phyloP scores from a whole-genome alignment of 2,888 invertebrate species.

The Lepas anatifera region DNA sequence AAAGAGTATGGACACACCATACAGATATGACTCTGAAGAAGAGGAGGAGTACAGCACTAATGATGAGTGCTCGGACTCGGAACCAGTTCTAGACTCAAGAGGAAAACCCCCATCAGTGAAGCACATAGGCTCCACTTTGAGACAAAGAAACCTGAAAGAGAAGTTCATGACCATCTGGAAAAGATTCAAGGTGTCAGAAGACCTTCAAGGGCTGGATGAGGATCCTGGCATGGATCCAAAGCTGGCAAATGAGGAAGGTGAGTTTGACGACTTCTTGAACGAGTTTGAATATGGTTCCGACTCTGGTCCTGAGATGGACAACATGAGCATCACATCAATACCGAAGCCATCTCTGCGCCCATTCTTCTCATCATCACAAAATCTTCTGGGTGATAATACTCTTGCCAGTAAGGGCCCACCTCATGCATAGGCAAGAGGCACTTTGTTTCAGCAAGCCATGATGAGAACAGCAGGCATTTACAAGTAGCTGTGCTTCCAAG shows the following conservation, averaged over 20 bases:
- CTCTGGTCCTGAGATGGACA: conserved; percentile 78
- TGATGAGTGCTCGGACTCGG: conserved; percentile 84
- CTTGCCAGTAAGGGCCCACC: conserved; percentile 2
- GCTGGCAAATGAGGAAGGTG: conserved; percentile 36
- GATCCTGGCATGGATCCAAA: conserved; percentile 25
- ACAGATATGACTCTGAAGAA: conserved; percentile 47
- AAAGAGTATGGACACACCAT: conserved; percentile 4
- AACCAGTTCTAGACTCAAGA: conserved; percentile 38
- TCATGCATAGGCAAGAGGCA: background rate
- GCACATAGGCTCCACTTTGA: background rate
- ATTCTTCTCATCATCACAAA: conserved; percentile 65
- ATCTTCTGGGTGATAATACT: conserved; percentile 20
- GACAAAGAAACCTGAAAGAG: conserved; percentile 90
- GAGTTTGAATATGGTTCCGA: conserved; percentile 93
- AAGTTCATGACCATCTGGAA: conserved; percentile 88
- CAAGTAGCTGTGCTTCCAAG: conserved; percentile 6
- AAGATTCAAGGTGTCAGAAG: conserved; percentile 86
- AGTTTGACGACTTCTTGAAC: conserved; percentile 87
- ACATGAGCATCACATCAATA: conserved; percentile 90
- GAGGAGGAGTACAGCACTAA: conserved; percentile 89
- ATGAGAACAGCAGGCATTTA: background rate
- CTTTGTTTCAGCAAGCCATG: background rate
- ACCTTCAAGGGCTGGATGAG: conserved; percentile 40
- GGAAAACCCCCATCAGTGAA: background rate
- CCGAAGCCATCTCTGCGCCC: conserved; percentile 92